These are phyloP conservation scores for Melanerpes formicivorus DNA, from an alignment of 2,113 vertebrate genomes.

Conservation along the genomic window DNA sequence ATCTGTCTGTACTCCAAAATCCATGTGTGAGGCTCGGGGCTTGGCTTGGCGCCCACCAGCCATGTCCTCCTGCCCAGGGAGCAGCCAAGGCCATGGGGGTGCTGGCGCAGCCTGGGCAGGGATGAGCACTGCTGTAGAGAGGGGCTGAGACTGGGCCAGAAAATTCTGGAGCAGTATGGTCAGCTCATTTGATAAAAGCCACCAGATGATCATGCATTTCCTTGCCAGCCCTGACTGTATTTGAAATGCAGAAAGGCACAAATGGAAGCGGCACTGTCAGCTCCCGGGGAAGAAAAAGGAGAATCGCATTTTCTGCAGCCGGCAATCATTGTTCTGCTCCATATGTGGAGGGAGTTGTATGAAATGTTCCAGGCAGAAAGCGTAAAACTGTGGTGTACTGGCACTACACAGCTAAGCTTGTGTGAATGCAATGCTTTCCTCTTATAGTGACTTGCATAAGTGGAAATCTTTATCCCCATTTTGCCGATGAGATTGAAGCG, in stretches of 20 bases:
- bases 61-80: neutral
- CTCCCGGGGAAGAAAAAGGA: neutral
- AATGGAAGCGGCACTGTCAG: slow-evolving; percentile 49
- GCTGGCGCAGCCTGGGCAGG: neutral
- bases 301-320: slow-evolving; percentile 61
- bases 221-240: slow-evolving; percentile 26
- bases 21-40: neutral
- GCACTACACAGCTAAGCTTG: slow-evolving; percentile 20
- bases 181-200: neutral
- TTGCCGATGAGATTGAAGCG: slow-evolving; percentile 55
- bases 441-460: slow-evolving; percentile 61
- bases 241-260: slow-evolving; percentile 15
- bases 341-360: slow-evolving; percentile 62
- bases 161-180: neutral
- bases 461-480: slow-evolving; percentile 56
- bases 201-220: slow-evolving; percentile 46
- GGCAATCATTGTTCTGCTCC: slow-evolving; percentile 46
- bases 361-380: slow-evolving; percentile 57
- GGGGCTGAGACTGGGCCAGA: neutral
- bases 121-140: neutral
- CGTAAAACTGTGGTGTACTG: slow-evolving; percentile 41
- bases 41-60: neutral
- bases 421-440: slow-evolving; percentile 36
- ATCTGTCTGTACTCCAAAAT: slow-evolving; percentile 1
- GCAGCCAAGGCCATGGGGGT: accelerated